A percentile compares a stretch with the other conserved stretches of the same genome.
phyloP scores from a whole-genome alignment of 2,888 invertebrate species.

The Calameuta idolon region DNA sequence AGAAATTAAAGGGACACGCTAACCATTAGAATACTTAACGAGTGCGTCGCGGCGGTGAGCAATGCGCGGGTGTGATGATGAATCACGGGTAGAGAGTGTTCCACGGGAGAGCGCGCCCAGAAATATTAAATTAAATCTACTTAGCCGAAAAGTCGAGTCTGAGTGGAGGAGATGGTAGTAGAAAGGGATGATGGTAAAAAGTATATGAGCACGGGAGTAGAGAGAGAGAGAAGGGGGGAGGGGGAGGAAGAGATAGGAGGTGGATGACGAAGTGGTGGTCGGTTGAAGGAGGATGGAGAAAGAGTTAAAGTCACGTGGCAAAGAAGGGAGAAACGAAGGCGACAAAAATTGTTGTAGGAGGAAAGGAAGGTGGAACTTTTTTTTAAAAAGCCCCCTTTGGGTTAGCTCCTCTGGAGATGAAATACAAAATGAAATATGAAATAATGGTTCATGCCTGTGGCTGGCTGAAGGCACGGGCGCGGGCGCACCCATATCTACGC shows the following conservation, averaged over 20 bases:
- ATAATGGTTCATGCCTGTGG: constrained; percentile 66
- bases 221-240: constrained; percentile 8
- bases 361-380: constrained; percentile 25
- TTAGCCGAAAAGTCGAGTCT: constrained; percentile 38
- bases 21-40: constrained; percentile 66
- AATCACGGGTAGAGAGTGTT: constrained; percentile 59
- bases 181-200: constrained; percentile 17
- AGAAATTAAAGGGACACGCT: constrained; percentile 52
- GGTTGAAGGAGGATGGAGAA: not conserved
- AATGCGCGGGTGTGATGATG: constrained; percentile 67
- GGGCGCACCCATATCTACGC: constrained; percentile 68
- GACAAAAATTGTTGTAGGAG: constrained; percentile 21
- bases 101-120: constrained; percentile 46
- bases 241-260: not conserved
- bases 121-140: constrained; percentile 61
- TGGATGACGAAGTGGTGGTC: constrained; percentile 19
- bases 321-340: constrained; percentile 18
- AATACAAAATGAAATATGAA: constrained; percentile 67
- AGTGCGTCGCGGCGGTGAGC: constrained; percentile 54
- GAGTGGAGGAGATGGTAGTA: constrained; percentile 22
- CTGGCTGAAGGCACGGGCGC: constrained; percentile 58
- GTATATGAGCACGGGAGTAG: constrained; percentile 14
- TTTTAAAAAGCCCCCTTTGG: constrained; percentile 43
- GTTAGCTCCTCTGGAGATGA: constrained; percentile 55
- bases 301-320: no score